Evolutionary conservation across 2,797 vertebrate species (phyloP).

Genomic region (Eleutherodactylus coqui): DNA sequence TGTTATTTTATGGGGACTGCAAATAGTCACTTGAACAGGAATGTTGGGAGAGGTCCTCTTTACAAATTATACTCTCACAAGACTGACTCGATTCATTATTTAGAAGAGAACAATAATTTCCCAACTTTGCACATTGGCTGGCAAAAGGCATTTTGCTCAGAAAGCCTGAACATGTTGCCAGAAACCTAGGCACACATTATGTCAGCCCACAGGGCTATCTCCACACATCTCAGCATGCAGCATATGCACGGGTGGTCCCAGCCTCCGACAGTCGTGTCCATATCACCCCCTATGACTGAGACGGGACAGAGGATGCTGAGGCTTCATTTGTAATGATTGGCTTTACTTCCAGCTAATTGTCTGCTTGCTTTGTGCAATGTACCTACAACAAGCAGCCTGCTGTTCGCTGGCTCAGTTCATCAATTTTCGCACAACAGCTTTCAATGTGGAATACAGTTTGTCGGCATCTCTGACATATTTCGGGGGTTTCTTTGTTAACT

Average conservation of each 20-base stretch:
- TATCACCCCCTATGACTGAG: background rate
- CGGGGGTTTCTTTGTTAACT: conserved; percentile 13
- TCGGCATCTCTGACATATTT: background rate
- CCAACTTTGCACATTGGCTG: too few relatives aligned
- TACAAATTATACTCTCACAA: too few relatives aligned
- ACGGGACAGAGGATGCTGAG: background rate
- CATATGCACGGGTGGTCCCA: background rate
- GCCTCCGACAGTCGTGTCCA: background rate
- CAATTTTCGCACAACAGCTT: conserved; percentile 15
- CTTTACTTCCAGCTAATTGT: conserved; percentile 7
- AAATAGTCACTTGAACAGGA: too few relatives aligned
- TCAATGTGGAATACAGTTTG: conserved; percentile 9
- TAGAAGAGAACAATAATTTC: too few relatives aligned
- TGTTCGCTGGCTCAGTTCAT: conserved; percentile 4
- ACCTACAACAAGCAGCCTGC: conserved; percentile 18
- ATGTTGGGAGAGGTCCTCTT: too few relatives aligned
- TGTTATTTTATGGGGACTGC: too few relatives aligned
- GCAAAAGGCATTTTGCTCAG: too few relatives aligned
- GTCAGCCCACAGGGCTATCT: too few relatives aligned
- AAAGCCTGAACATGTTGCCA: too few relatives aligned
- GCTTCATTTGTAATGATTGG: conserved; percentile 1
- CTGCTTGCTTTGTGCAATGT: conserved; percentile 45
- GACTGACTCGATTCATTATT: too few relatives aligned
- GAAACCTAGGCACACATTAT: too few relatives aligned
- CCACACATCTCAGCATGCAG: background rate